Base-by-base conservation (phyloP, 1,140 invertebrate species). In the Tetragnatha versicolor region DNA sequence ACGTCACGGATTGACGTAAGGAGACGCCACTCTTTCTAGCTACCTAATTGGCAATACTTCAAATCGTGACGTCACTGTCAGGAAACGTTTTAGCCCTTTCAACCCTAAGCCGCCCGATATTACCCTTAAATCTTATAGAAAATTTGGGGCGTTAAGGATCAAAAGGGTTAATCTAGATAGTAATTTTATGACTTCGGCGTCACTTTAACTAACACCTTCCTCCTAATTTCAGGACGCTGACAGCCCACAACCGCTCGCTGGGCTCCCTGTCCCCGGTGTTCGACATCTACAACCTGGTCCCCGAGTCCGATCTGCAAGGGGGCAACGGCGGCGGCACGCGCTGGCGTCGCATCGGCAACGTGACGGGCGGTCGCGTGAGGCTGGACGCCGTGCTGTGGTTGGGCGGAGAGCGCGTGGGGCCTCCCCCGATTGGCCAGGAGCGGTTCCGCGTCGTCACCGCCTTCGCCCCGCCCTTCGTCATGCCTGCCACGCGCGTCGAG, bases 351-450 rank as follows among this genome's bases (percentile, higher is more conserved):
- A 92, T 95, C 0, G 93, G 93, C 1, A 89, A 91, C 68, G 88
- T 94, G 2, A 89, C 89, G 7, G 92, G 91, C 4, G 89, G 91
- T 2, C 89, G 89, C 33, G 92, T 95, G 4, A 89, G 90, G 42
- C 86, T 95, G 51, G 92, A 94, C 82, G 93, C 93, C 0, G 94
- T 96, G 81, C 90, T 94, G 14, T 96, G 93, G 93, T 93, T 94
- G 0, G 93, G 93, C 0, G 92, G 92, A 2, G n/a, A 49, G 3
- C 33, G 35, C 2, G 51, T 35, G 89, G 92, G 76, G 0, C 78
- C 77, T 27, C 47, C 77, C 4, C 14, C 42, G 12, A 12, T 39
- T 1, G 72, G 66, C 3, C 33, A 35, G 29, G 42, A 76, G 22
- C 37, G 73, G 25, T 81, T 42, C 14, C 35, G 80, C 22, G 91